Conservation (phyloP, 2,113 vertebrate species). For the Zeus faber region DNA sequence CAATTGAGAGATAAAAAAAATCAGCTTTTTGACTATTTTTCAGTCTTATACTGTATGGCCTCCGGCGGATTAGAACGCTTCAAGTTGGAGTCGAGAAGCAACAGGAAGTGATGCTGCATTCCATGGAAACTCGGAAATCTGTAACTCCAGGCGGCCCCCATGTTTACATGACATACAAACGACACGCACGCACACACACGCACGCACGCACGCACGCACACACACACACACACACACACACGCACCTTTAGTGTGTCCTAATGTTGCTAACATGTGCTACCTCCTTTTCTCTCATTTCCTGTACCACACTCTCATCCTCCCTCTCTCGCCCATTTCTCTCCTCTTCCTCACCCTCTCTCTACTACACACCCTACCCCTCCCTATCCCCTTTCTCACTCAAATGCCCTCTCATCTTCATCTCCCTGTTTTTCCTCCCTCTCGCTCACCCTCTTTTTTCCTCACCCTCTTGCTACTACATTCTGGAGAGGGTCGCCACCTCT, state of each 20-base stretch:
- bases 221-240: background rate
- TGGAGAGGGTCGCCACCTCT: too few species aligned
- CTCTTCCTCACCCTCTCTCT: background rate
- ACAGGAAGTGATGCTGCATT: too few species aligned
- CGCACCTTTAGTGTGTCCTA: too few species aligned
- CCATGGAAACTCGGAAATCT: too few species aligned
- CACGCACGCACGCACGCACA: background rate
- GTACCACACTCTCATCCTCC: background rate
- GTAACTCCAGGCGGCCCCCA: too few species aligned
- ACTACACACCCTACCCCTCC: background rate
- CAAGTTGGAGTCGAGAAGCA: too few species aligned
- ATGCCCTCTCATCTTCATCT: background rate
- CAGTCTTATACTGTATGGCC: too few species aligned
- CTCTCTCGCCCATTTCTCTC: background rate
- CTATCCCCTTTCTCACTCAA: background rate
- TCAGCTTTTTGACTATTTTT: too few species aligned
- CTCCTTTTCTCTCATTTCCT: background rate
- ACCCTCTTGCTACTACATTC: background rate
- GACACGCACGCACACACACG: slow-evolving; percentile 9
- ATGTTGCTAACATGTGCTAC: too few species aligned
- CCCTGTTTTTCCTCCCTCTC: background rate
- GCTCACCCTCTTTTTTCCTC: background rate
- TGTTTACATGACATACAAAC: too few species aligned
- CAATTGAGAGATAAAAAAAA: too few species aligned
- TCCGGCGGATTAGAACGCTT: too few species aligned